phyloP scores from a whole-genome alignment of 2,113 vertebrate species.

The Phalacrocorax pelagicus region DNA sequence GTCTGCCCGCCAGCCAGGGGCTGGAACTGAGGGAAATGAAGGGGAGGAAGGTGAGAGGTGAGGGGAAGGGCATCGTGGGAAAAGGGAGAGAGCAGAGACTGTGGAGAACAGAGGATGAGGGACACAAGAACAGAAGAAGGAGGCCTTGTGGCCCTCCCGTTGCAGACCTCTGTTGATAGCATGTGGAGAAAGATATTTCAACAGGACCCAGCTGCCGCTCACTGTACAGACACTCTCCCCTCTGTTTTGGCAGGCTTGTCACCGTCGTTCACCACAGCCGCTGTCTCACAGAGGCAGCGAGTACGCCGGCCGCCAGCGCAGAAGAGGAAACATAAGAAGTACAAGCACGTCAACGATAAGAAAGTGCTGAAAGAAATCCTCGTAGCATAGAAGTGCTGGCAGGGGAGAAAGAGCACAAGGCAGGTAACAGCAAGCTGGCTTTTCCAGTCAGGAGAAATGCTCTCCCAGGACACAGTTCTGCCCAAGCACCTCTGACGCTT shows the following conservation, averaged over 20 bases:
- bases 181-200: neutral
- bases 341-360: slow-evolving; percentile 81
- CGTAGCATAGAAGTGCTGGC: slow-evolving; percentile 71
- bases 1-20: neutral
- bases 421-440: slow-evolving; percentile 66
- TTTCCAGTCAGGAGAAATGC: neutral
- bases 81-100: neutral
- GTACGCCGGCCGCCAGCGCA: slow-evolving; percentile 66
- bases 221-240: neutral
- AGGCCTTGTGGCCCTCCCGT: neutral
- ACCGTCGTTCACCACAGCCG: slow-evolving; percentile 45
- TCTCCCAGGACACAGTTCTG: neutral
- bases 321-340: slow-evolving; percentile 83
- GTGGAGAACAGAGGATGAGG: neutral
- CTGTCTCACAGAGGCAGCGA: slow-evolving; percentile 55
- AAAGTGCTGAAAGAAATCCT: slow-evolving; percentile 78
- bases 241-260: slow-evolving; percentile 64
- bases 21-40: neutral
- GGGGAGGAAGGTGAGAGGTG: neutral
- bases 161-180: neutral
- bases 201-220: neutral
- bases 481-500: neutral
- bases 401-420: slow-evolving; percentile 57
- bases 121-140: neutral
- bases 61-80: neutral